Evolutionary conservation across 2,888 invertebrate genomes (phyloP).

Genomic region (Lutraria lutraria): DNA sequence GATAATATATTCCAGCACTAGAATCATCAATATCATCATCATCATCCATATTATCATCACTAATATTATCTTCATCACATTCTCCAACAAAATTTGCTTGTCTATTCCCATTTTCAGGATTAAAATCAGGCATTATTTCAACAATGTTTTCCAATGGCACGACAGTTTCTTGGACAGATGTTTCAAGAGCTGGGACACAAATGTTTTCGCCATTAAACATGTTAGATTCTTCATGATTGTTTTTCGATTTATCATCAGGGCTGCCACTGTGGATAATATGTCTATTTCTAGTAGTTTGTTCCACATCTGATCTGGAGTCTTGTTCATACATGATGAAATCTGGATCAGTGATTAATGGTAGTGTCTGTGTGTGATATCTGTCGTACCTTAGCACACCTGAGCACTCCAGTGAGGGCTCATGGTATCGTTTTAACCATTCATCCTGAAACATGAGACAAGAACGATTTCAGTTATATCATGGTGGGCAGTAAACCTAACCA

Average conservation of each 20-base stretch:
- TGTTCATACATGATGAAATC: background rate
- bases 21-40: background rate
- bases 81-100: background rate
- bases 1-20: background rate
- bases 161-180: background rate
- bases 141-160: background rate
- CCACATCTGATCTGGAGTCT: background rate
- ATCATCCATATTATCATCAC: background rate
- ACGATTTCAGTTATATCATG: no score
- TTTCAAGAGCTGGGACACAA: background rate
- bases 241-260: background rate
- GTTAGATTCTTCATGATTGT: background rate
- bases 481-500: no score
- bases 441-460: slow-evolving; percentile 58
- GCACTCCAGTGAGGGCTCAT: slow-evolving; percentile 52
- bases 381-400: slow-evolving; percentile 46
- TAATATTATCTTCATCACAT: background rate
- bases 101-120: background rate
- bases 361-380: background rate
- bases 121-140: background rate
- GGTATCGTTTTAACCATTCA: slow-evolving; percentile 69
- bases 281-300: background rate
- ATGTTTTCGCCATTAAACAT: background rate
- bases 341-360: background rate
- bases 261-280: background rate